Evolutionary conservation across 2,113 vertebrate species (phyloP).

Genomic region (Dinomys branickii): DNA sequence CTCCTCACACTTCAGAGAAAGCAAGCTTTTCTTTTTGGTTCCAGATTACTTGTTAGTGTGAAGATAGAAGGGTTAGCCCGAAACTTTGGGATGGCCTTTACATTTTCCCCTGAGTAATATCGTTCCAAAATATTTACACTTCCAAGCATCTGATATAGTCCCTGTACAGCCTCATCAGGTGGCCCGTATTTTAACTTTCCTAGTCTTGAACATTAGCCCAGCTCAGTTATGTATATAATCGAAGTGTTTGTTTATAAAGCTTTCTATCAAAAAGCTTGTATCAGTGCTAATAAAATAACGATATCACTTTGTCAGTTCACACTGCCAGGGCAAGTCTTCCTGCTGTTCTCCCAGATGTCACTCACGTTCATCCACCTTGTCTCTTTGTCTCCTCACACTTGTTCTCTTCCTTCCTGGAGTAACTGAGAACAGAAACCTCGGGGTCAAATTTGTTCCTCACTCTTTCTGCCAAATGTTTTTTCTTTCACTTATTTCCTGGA

Average conservation of each 20-base stretch:
- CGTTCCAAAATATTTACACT: constrained; percentile 15
- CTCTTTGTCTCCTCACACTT: constrained; percentile 27
- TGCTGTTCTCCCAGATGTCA: constrained; percentile 30
- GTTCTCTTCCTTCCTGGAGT: constrained; percentile 52
- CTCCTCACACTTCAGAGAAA: neutral
- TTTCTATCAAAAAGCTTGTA: constrained; percentile 24
- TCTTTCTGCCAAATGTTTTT: constrained; percentile 30
- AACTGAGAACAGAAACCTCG: constrained; percentile 54
- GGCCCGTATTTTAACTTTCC: neutral
- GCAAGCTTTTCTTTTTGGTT: neutral
- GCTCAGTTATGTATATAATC: neutral
- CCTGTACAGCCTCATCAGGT: neutral
- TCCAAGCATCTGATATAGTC: neutral
- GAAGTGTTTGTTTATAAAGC: neutral
- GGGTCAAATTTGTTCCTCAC: constrained; percentile 58
- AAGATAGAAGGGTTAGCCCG: neutral
- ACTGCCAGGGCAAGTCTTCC: neutral
- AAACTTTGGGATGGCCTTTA: neutral
- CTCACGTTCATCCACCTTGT: constrained; percentile 13
- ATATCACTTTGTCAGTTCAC: neutral
- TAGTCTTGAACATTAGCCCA: neutral
- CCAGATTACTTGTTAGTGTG: neutral
- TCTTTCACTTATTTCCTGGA: constrained; percentile 54
- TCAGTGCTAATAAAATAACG: constrained; percentile 24
- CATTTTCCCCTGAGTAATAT: neutral